A percentile compares a stretch with the other conserved stretches of the same genome.
These are phyloP conservation scores for Mesembrinibis cayennensis DNA, from an alignment of 2,113 vertebrate genomes.

Conservation along the genomic window DNA sequence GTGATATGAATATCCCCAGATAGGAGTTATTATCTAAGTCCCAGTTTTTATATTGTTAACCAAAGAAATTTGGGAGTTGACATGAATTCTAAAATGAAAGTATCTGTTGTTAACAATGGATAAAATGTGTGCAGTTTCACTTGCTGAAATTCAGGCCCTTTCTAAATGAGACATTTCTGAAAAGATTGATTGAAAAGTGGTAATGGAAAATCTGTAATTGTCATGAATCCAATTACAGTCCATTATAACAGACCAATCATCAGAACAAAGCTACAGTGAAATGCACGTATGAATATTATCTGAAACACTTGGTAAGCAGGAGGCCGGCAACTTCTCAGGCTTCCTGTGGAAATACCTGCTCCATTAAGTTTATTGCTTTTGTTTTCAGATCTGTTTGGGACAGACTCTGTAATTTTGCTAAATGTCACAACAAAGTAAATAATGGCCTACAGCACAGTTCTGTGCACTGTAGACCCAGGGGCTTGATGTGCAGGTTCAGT, in stretches of 20 bases:
- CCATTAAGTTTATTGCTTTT: neutral
- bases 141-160: neutral
- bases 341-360: neutral
- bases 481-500: neutral
- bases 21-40: neutral
- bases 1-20: neutral
- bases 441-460: neutral
- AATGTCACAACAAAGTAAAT: neutral
- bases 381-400: neutral
- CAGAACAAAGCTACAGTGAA: neutral
- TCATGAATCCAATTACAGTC: neutral
- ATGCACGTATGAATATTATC: neutral
- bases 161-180: neutral
- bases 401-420: neutral
- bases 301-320: neutral
- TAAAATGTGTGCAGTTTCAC: neutral
- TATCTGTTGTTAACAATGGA: neutral
- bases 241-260: neutral
- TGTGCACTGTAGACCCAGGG: neutral
- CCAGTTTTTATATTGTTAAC: neutral
- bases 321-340: neutral
- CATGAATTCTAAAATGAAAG: neutral
- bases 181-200: neutral
- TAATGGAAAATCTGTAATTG: neutral
- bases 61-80: neutral